Base-by-base conservation (phyloP, 2,113 vertebrate species). In the Ursus arctos region DNA sequence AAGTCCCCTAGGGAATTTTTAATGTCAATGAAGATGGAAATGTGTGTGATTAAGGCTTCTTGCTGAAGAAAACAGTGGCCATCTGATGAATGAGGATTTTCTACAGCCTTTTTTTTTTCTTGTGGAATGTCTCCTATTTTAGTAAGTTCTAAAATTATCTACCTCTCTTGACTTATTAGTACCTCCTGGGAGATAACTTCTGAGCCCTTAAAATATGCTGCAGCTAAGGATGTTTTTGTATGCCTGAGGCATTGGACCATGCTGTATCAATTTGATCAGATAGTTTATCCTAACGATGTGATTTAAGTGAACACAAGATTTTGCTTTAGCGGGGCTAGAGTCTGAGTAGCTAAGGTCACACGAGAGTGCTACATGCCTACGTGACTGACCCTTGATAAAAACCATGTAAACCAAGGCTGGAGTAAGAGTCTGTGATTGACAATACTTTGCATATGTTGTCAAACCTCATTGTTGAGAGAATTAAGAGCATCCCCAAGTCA, bases 401-500 rank as follows among this genome's bases (percentile, higher is more conserved):
- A 28, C 4, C 2, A 55, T 87, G 22, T 36, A n/a, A 90, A 63
- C 31, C 15, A 95, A 24, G 80, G 4, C 33, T 51, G 5, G 18
- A 13, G 1, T 43, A 55, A 74, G 16, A 18, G 24, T 84, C 10
- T 24, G 7, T 36, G 10, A 6, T 1, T 61, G 53, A 33, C 8
- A 81, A 7, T 47, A 18, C 1, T 36, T 83, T 24, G 2, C 21
- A 43, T 5, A 2, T 51, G 24, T 33, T 33, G 3, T n/a, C 59
- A 74, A 6, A 16, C 10, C 21, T 36, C 7, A 2, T 16, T 67
- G 14, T 12, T 91, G 4, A 26, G 28, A 83, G 15, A 71, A 51
- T 10, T 77, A 18, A 18, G 1, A 0, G 1, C 14, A 72, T 51
- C 4, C 8, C 15, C 22, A 1, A 3, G 4, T 31, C 10, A 69